Percentiles rank a stretch among this genome's conserved stretches.
Conservation (phyloP, 2,797 vertebrate species). For the Tapirus indicus region DNA sequence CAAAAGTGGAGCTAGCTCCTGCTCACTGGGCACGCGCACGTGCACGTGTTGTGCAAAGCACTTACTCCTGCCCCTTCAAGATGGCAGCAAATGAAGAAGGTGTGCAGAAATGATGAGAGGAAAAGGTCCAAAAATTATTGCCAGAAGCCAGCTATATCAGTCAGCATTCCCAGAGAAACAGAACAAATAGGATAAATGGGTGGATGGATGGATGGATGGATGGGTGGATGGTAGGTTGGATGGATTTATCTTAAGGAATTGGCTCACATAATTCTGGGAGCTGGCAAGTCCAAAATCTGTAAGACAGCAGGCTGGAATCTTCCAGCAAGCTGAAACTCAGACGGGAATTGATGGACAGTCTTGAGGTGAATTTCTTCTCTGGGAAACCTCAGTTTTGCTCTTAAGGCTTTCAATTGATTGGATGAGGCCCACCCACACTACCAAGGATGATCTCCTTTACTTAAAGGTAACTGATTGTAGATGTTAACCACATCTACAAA, state of each 20-base stretch:
- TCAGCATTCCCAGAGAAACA: not conserved
- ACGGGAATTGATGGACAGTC: too few species aligned
- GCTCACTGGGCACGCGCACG: fast-evolving
- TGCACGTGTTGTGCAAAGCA: not conserved
- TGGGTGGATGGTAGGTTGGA: too few species aligned
- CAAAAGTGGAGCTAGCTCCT: fast-evolving
- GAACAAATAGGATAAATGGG: not conserved
- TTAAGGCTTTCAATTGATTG: not conserved
- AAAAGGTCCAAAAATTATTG: not conserved
- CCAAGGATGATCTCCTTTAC: not conserved
- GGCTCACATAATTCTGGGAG: not conserved
- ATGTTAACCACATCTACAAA: not conserved
- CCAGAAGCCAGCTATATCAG: not conserved
- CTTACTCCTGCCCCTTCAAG: not conserved
- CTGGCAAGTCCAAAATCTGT: not conserved
- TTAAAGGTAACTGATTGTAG: not conserved
- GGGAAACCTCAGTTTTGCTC: not conserved
- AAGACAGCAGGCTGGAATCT: not conserved
- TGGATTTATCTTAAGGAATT: not conserved
- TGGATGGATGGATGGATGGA: not conserved
- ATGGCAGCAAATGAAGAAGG: not conserved
- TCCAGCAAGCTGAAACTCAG: not conserved
- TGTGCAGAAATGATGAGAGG: not conserved
- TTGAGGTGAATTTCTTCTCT: not conserved
- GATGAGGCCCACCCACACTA: not conserved